Evolutionary conservation across 2,113 vertebrate species (phyloP).

Genomic region (Lasiurus cinereus): DNA sequence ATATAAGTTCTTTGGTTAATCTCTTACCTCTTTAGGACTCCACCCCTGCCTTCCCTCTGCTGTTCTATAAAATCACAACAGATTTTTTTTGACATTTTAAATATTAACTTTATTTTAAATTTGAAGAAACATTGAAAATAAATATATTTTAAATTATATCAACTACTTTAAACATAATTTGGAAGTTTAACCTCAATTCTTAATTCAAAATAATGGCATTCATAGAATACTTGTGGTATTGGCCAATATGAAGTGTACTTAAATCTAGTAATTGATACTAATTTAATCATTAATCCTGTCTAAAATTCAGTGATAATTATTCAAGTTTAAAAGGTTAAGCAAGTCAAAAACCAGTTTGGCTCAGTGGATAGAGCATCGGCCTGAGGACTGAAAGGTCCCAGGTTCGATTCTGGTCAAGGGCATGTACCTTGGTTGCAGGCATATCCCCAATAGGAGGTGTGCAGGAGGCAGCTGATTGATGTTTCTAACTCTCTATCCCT

Average conservation of each 20-base stretch:
- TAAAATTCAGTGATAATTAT: background rate
- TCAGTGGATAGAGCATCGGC: too few relatives aligned
- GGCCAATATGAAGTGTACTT: background rate
- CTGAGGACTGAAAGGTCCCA: too few relatives aligned
- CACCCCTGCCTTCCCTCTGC: too few relatives aligned
- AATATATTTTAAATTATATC: background rate
- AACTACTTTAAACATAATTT: background rate
- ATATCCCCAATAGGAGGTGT: too few relatives aligned
- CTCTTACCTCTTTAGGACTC: too few relatives aligned
- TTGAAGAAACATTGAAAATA: background rate
- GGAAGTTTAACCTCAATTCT: background rate
- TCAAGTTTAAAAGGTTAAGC: background rate
- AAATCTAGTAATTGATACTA: background rate
- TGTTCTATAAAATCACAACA: background rate
- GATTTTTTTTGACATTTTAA: background rate
- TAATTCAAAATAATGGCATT: background rate
- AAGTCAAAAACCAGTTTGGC: background rate
- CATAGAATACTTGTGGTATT: background rate
- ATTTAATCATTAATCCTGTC: background rate
- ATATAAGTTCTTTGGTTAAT: too few relatives aligned
- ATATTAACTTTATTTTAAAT: background rate
- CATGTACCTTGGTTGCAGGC: too few relatives aligned
- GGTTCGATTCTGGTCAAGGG: too few relatives aligned
- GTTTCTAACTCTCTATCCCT: too few relatives aligned
- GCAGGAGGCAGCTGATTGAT: too few relatives aligned